These are phyloP conservation scores for Boulengeromyrus knoepffleri DNA, from an alignment of 2,113 vertebrate genomes.

Conservation along the genomic window DNA sequence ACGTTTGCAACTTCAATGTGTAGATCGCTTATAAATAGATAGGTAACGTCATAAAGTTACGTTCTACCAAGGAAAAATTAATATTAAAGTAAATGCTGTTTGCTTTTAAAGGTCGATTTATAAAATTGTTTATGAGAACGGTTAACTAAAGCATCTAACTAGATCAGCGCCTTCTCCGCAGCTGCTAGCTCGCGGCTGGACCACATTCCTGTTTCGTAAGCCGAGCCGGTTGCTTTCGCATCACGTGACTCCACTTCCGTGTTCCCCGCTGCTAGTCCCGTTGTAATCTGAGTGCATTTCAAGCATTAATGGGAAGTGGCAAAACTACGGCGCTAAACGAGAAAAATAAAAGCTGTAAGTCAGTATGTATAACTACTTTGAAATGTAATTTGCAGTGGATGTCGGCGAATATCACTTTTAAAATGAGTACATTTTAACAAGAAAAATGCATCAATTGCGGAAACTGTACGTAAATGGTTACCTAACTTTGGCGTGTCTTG, in stretches of 20 bases:
- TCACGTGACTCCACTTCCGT: neutral
- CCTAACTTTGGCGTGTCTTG: neutral
- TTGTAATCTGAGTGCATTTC: neutral
- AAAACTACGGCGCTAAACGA: neutral
- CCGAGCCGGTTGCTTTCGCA: neutral
- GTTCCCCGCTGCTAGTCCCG: neutral
- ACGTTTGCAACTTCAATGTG: neutral
- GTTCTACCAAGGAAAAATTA: neutral
- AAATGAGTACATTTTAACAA: neutral
- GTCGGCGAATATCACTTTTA: neutral
- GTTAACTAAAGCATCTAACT: neutral
- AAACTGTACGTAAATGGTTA: neutral
- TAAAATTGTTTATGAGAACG: neutral
- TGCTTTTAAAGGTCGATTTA: neutral
- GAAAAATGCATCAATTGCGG: neutral
- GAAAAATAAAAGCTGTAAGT: neutral
- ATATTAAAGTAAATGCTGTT: neutral
- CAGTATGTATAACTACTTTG: neutral
- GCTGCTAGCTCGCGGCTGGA: neutral
- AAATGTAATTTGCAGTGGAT: neutral
- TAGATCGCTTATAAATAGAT: neutral
- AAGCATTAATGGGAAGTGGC: neutral
- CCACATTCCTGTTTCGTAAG: neutral
- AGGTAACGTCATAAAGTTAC: neutral
- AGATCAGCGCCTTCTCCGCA: neutral